These are phyloP conservation scores for Dasysyrphus tricinctus DNA, from an alignment of 2,888 invertebrate species.

Conservation along the genomic window DNA sequence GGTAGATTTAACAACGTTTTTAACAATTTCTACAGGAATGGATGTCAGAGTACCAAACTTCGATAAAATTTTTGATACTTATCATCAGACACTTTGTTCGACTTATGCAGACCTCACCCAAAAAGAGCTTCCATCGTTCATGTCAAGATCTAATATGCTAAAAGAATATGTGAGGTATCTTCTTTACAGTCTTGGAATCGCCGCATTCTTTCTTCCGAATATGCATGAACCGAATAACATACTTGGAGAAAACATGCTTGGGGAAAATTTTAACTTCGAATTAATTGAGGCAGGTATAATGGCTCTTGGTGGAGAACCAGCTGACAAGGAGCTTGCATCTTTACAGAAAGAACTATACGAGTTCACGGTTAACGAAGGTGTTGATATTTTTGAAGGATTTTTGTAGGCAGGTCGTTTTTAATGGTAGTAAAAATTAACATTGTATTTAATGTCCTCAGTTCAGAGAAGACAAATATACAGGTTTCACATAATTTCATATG, in stretches of 20 bases:
- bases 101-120: constrained; percentile 69
- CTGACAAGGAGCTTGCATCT: constrained; percentile 80
- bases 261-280: constrained; percentile 46
- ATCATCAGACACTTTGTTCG: constrained; percentile 78
- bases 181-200: constrained; percentile 78
- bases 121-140: constrained; percentile 77
- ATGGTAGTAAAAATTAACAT: background rate
- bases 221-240: constrained; percentile 77
- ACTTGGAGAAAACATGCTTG: constrained; percentile 76
- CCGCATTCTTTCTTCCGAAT: constrained; percentile 78
- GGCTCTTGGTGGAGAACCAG: constrained; percentile 79
- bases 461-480: no score
- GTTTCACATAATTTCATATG: no score
- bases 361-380: constrained; percentile 76
- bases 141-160: constrained; percentile 79
- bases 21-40: constrained; percentile 79
- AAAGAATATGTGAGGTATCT: constrained; percentile 80
- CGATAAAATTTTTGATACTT: constrained; percentile 79
- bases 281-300: constrained; percentile 72
- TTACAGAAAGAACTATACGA: constrained; percentile 80
- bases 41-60: constrained; percentile 80
- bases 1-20: constrained; percentile 80
- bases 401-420: background rate
- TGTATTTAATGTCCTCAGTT: no score
- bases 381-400: constrained; percentile 77